Conservation (phyloP, 2,888 invertebrate genomes). For the Adela reaumurella region DNA sequence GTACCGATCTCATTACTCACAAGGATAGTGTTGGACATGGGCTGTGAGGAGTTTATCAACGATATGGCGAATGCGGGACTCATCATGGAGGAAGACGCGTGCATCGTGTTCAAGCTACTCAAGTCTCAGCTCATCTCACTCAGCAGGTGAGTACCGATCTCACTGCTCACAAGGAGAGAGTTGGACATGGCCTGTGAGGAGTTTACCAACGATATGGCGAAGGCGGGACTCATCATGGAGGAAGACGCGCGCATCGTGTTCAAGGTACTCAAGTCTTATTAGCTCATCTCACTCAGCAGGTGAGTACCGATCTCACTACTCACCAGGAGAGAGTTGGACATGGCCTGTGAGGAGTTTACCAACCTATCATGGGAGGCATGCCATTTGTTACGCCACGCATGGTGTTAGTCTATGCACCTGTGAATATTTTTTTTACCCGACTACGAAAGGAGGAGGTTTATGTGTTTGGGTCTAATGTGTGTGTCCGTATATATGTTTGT, state of each 20-base stretch:
- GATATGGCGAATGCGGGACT: constrained; percentile 95
- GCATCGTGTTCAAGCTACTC: constrained; percentile 79
- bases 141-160: constrained; percentile 54
- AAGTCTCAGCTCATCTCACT: constrained; percentile 82
- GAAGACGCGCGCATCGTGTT: constrained; percentile 91
- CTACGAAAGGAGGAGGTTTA: no score
- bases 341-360: constrained; percentile 94
- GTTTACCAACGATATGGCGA: constrained; percentile 93
- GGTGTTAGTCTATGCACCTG: no score
- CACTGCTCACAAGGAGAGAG: constrained; percentile 94
- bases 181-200: constrained; percentile 90
- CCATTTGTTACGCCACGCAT: no score
- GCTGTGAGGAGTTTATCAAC: constrained; percentile 89
- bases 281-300: constrained; percentile 70
- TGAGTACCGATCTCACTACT: no score
- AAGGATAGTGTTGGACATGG: no score
- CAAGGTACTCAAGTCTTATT: constrained; percentile 88
- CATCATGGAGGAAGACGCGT: constrained; percentile 84
- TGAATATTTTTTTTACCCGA: no score
- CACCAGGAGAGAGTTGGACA: constrained; percentile 87
- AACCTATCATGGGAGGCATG: no score
- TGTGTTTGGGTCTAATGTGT: no score
- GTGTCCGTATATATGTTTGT: no score
- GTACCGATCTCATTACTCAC: no score
- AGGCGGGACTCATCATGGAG: constrained; percentile 90